Base-by-base conservation (phyloP, 2,888 invertebrate species). In the Leptinotarsa juncta region DNA sequence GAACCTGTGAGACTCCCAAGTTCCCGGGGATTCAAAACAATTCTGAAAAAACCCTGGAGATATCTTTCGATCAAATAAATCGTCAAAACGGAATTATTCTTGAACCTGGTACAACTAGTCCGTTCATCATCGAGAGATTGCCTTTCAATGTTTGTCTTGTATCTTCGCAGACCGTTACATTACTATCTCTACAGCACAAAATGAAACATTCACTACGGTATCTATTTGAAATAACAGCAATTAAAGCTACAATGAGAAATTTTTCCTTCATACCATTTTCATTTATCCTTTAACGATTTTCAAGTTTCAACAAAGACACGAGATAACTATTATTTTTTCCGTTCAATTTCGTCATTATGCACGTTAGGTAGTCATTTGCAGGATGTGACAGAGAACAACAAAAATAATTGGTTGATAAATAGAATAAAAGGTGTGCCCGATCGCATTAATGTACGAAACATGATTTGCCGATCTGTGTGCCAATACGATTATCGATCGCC, bases 341-440 rank as follows among this genome's bases (percentile, higher is more conserved):
- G 32, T 62, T 32, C 10, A 62, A 32, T 62, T 62, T 42, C 62
- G 7, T n/a, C 42, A 42, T 62, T 62, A 62, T 62, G 32, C n/a
- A 62, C 5, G 62, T 32, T 62, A 42, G 62, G 26, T 18, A 62
- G 32, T 62, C 62, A 62, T 62, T 62, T 26, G 42, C 62, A 42
- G 57, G 57, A 57, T 57, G 23, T 23, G 57, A 20, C 57, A 57
- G 57, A 57, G 18, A 57, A 57, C 57, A 57, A 57, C 57, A 23
- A 62, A n/a, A 32, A 16, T 62, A 62, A 62, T 42, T 62, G 32
- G 26, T 26, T 62, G n/a, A 62, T 62, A 62, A 62, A 62, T n/a
- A 62, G 26, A n/a, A 32, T 32, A n/a, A 62, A 62, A 32, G 42
- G 32, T 62, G 57, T 57, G 57, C 26, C 26, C 4, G 57, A 57